phyloP scores from a whole-genome alignment of 2,797 vertebrate genomes.

The Fistularia commersonii region DNA sequence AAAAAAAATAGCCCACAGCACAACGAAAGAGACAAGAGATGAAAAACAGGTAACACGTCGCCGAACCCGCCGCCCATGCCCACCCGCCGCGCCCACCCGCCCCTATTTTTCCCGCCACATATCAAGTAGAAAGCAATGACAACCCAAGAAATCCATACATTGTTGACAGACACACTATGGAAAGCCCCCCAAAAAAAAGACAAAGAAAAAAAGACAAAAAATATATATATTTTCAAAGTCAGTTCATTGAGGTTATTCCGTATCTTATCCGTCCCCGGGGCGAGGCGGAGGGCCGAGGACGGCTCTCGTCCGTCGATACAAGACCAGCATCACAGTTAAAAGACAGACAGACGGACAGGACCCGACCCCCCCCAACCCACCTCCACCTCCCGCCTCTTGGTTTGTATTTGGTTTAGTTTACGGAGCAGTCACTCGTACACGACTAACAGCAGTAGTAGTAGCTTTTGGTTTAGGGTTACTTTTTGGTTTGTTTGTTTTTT shows the following conservation, averaged over 20 bases:
- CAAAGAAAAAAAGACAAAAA: slow-evolving; percentile 7
- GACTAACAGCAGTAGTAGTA: slow-evolving; percentile 60
- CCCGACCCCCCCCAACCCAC: slow-evolving; percentile 21
- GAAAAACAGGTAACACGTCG: slow-evolving; percentile 48
- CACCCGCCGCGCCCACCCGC: neutral
- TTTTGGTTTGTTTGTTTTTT: slow-evolving; percentile 64
- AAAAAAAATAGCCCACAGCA: slow-evolving; percentile 48
- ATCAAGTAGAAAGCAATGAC: slow-evolving; percentile 71
- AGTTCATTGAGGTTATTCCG: slow-evolving; percentile 76
- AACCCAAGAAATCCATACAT: slow-evolving; percentile 62
- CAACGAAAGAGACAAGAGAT: slow-evolving; percentile 63
- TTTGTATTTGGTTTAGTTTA: slow-evolving; percentile 69
- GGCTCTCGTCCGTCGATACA: slow-evolving; percentile 50
- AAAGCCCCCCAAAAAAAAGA: slow-evolving; percentile 62
- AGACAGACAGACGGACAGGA: slow-evolving; percentile 57
- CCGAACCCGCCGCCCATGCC: slow-evolving; percentile 35
- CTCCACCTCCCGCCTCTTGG: slow-evolving; percentile 38
- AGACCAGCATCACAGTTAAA: slow-evolving; percentile 60
- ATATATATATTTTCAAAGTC: slow-evolving; percentile 70
- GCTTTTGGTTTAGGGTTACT: slow-evolving; percentile 73
- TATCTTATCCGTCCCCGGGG: slow-evolving; percentile 62
- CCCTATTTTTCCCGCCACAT: slow-evolving; percentile 13
- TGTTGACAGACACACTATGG: slow-evolving; percentile 70
- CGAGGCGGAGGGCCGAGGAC: slow-evolving; percentile 8
- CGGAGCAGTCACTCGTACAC: slow-evolving; percentile 63